A percentile compares a stretch with the other conserved stretches of the same genome.
Conservation (phyloP, 2,113 vertebrate species). For the Agapornis roseicollis region DNA sequence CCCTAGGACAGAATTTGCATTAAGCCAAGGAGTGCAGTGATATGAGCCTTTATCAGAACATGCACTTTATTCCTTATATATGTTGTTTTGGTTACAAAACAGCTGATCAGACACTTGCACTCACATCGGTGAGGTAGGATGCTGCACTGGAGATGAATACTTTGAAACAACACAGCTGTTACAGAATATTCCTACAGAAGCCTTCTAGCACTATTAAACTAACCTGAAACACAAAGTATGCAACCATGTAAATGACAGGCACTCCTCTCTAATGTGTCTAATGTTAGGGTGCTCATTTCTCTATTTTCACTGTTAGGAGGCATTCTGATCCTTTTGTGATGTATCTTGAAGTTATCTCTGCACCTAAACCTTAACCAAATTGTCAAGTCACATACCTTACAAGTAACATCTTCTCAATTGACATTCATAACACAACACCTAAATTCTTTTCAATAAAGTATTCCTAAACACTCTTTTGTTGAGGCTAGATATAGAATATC, state of each 20-base stretch:
- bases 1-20: conserved; percentile 22
- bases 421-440: not conserved
- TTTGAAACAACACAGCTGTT: conserved; percentile 15
- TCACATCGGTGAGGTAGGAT: not conserved
- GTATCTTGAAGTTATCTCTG: not conserved
- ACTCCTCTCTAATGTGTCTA: not conserved
- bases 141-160: not conserved
- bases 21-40: conserved; percentile 46
- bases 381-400: not conserved
- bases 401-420: not conserved
- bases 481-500: not conserved
- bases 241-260: not conserved
- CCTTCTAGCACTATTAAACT: not conserved
- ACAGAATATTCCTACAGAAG: not conserved
- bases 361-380: not conserved
- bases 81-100: conserved; percentile 32
- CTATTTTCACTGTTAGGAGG: not conserved
- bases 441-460: not conserved
- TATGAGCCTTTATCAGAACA: conserved; percentile 64
- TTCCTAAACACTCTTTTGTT: not conserved
- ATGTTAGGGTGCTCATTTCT: not conserved
- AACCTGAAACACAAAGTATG: not conserved
- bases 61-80: conserved; percentile 29
- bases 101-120: not conserved
- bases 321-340: not conserved